Base-by-base conservation (phyloP, 2,113 vertebrate genomes). In the Semicossyphus pulcher region DNA sequence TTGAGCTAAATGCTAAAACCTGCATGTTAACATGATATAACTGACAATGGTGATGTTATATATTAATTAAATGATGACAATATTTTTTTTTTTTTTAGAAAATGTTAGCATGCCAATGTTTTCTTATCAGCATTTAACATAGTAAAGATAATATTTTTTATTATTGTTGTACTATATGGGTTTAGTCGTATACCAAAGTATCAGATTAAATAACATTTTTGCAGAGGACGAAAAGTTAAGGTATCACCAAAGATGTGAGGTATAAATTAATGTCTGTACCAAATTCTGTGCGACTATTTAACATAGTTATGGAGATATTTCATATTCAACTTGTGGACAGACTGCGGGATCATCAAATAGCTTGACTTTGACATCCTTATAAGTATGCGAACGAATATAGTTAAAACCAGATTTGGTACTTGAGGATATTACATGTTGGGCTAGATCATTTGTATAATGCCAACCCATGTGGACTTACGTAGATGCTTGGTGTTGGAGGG, bases 401-500 rank as follows among this genome's bases (percentile, higher is more conserved):
- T 42, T 44, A 52, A 60, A 57, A 52, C 65, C 36, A 26, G 14
- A 44, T 11, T 58, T 14, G 25, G 3, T n/a, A 44, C 1, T 21
- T 25, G 3, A 28, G 10, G 25, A 42, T 36, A 2, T 21, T 42
- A n/a, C 12, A 52, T 41, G 6, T 5, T 20, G 31, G 29, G 18
- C 25, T 51, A 18, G 11, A n/a, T n/a, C n/a, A n/a, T n/a, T n/a
- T n/a, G n/a, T 20, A 26, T n/a, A 5, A 10, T 16, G 16, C 7
- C 21, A 23, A 54, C 14, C 11, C 23, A 54, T 11, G n/a, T 21
- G 23, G 2, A 93, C 96, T 83, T 90, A 97, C 96, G 68, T 97
- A 97, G 64, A 97, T 97, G 86, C 96, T 97, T 2, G 96, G 96
- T 0, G 96, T 97, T 5, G 96, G 96, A 2, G 96, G 96, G 78